phyloP scores from a whole-genome alignment of 2,888 invertebrate species.

The Toxonevra muliebris region DNA sequence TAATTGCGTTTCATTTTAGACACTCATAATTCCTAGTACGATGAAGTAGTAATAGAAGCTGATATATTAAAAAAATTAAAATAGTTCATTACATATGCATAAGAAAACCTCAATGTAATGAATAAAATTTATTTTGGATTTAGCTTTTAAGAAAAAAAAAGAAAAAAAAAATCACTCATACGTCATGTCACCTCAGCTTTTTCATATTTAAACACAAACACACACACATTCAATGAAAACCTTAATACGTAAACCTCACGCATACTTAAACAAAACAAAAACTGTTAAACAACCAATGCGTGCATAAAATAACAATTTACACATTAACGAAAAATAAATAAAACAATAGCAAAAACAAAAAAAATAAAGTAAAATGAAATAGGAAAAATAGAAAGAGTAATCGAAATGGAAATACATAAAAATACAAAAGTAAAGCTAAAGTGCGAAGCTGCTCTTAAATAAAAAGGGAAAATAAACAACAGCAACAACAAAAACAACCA shows the following conservation, averaged over 20 bases:
- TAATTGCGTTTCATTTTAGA: no score
- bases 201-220: neutral
- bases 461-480: neutral
- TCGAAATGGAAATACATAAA: conserved; percentile 3
- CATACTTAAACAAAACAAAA: conserved; percentile 1
- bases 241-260: neutral
- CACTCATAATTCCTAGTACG: no score
- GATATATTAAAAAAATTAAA: no score
- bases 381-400: conserved; percentile 1
- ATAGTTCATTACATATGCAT: no score
- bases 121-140: no score
- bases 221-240: neutral
- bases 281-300: conserved; percentile 17
- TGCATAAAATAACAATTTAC: conserved; percentile 32
- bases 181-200: neutral
- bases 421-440: neutral
- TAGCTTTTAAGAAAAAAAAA: no score
- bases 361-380: conserved; percentile 2
- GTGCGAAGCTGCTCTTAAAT: neutral
- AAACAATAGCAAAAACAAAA: conserved; percentile 6
- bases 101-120: no score
- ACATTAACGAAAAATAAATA: conserved; percentile 26
- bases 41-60: no score
- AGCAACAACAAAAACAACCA: neutral
- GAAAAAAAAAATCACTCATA: conserved; percentile 11